Evolutionary conservation across 2,113 vertebrate species (phyloP).

Genomic region (Eurypyga helias): DNA sequence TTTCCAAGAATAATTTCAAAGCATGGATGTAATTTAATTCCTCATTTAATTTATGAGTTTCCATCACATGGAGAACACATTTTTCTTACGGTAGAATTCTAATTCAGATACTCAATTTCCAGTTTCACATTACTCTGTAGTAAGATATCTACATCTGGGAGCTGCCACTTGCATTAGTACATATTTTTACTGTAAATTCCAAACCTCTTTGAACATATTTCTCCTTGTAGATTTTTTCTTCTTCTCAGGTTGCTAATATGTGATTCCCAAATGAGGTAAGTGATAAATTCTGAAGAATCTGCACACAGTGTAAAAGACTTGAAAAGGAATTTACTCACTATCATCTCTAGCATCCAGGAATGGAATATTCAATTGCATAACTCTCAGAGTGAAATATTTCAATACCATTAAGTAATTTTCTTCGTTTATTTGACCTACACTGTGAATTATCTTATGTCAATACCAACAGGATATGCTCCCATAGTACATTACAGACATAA

Average conservation of each 20-base stretch:
- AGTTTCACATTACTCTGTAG: neutral
- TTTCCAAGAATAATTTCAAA: neutral
- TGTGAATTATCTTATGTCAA: neutral
- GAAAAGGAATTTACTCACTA: neutral
- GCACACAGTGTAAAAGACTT: neutral
- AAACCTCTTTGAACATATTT: neutral
- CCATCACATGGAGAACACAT: neutral
- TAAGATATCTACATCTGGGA: neutral
- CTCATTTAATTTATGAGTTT: neutral
- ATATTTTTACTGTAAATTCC: neutral
- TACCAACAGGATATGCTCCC: neutral
- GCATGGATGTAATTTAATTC: neutral
- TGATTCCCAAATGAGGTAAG: neutral
- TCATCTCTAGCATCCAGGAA: neutral
- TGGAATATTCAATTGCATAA: neutral
- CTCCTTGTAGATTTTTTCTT: neutral
- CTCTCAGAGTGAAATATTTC: neutral
- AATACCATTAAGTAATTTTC: neutral
- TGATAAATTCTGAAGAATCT: neutral
- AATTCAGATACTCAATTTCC: neutral
- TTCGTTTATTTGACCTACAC: neutral
- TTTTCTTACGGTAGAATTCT: neutral
- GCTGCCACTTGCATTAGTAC: neutral
- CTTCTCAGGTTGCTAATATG: neutral
- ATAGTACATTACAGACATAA: neutral